phyloP scores from a whole-genome alignment of 1,140 invertebrate genomes.

The Dreissena polymorpha region DNA sequence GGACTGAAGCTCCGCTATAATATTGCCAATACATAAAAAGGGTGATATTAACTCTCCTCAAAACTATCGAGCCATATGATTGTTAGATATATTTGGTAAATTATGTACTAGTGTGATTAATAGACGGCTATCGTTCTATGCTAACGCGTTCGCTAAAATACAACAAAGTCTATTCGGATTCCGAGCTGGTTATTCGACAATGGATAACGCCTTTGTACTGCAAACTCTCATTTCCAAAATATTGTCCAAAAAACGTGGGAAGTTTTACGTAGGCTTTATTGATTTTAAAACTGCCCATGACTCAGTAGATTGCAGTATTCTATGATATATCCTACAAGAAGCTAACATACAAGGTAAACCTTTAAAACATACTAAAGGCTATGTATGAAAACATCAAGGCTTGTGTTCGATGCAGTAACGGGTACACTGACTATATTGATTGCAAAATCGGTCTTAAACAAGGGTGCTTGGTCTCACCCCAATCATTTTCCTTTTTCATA shows the following conservation, averaged over 20 bases:
- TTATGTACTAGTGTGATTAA: slow-evolving; percentile 9
- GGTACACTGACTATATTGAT: neutral
- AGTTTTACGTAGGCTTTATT: slow-evolving; percentile 26
- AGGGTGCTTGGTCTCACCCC: neutral
- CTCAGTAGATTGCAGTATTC: slow-evolving; percentile 1
- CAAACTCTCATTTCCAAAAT: slow-evolving; percentile 38
- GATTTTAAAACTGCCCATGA: neutral
- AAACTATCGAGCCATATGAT: slow-evolving; percentile 42
- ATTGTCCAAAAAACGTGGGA: slow-evolving; percentile 38
- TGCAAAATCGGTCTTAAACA: slow-evolving; percentile 5
- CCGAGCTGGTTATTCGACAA: slow-evolving; percentile 36
- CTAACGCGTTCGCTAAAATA: slow-evolving; percentile 12
- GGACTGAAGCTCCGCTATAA: neutral
- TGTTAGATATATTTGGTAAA: slow-evolving; percentile 22
- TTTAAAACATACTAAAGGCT: too few species aligned
- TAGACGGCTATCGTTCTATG: slow-evolving; percentile 17
- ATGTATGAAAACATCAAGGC: too few species aligned
- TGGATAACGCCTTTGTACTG: slow-evolving; percentile 44
- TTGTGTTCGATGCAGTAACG: neutral
- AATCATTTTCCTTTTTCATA: slow-evolving; percentile 43
- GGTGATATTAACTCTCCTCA: neutral
- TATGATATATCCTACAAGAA: neutral
- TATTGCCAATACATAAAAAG: slow-evolving; percentile 19
- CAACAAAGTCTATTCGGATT: slow-evolving; percentile 18
- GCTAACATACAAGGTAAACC: too few species aligned